Base-by-base conservation (phyloP, 1,140 invertebrate genomes). In the Drosophila setifemur region DNA sequence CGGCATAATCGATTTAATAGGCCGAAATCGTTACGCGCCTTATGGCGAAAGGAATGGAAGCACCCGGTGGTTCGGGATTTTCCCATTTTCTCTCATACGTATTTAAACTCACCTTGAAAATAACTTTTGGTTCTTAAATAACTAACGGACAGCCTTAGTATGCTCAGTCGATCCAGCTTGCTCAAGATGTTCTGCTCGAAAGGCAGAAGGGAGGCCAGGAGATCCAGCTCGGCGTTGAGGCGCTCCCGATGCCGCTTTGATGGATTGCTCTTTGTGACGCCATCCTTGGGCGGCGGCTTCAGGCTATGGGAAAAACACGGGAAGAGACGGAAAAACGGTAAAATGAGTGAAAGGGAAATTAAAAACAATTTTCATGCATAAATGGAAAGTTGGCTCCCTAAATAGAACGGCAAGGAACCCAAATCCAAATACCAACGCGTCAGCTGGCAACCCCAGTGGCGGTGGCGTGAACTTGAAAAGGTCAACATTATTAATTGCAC, bases 121-220 rank as follows among this genome's bases (percentile, higher is more conserved):
- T 99, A 99, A 91, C 97, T 98, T 93, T 99, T 99, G 78, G 98
- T 99, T 67, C 98, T 93, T 68, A 99, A 94, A 91, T 99, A 99
- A 92, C 97, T 98, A 91, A 99, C 98, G 45, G 97, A 98, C 49
- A 99, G 94, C 85, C 98, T 93, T 50, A 99, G 93, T 76, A 99
- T 99, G 86, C 97, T 98, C 16, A 99, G 95, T 85, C 99, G 95
- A 92, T 99, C 98, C 85, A 99, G 92, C 92, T 99, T 99, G 89
- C 97, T 98, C 42, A 99, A 94, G 88, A 99, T 98, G 91, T 97
- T 98, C 91, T 98, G 97, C 91, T 99, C 98, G 92, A 98, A 99
- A 66, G 98, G 98, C 82, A 99, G 93, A 40, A 99, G 93, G 55
- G 96, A 98, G n/a, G 98, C 98, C 73, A 99, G 92, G 29, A 97